Base-by-base conservation (phyloP, 2,888 invertebrate genomes). In the Hypomecis atomaria region DNA sequence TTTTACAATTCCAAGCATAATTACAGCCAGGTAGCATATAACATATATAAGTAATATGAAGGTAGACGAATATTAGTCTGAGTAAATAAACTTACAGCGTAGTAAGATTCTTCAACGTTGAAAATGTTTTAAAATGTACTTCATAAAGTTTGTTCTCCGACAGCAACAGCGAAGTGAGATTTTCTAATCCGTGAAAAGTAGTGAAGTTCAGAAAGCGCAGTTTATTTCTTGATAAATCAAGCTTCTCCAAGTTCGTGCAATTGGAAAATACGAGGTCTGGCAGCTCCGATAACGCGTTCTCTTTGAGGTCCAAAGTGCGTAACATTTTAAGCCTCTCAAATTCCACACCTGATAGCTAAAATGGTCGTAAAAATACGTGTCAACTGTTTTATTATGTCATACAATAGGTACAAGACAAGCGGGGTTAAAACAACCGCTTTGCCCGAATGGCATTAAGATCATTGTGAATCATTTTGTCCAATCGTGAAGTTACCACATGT, bases 211-310 rank as follows among this genome's bases (percentile, higher is more conserved):
- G 78, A 64, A 90, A 93, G 73, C 95, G 94, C 59, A 96, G 85
- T 77, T 94, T 94, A 78, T 96, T 96, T 67, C 94, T 95, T 68
- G 95, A 95, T 52, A 96, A 84, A 74, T 95, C 94, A 13, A 96
- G 85, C 75, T 95, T 95, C 70, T 96, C 95, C 62, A 96, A 84
- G 56, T 91, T 92, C 2, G 81, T 83, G 62, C 94, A 93, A 44
- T 93, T 90, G 5, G 88, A 74, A 79, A 96, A 96, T 5, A 94
- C 84, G 49, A 93, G 92, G 67, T 95, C 94, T 5, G 95, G 94
- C 5, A 92, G 69, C 62, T 87, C 84, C 6, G 86, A 79, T 65
- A 97, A 88, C 60, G 93, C 92, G 82, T 97, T 97, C 71, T 95
- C 94, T 54, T 95, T 96, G 54, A 97, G 85, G 80, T 95, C 95